These are phyloP conservation scores for Caerostris darwini DNA, from an alignment of 1,140 invertebrate species.

Conservation along the genomic window DNA sequence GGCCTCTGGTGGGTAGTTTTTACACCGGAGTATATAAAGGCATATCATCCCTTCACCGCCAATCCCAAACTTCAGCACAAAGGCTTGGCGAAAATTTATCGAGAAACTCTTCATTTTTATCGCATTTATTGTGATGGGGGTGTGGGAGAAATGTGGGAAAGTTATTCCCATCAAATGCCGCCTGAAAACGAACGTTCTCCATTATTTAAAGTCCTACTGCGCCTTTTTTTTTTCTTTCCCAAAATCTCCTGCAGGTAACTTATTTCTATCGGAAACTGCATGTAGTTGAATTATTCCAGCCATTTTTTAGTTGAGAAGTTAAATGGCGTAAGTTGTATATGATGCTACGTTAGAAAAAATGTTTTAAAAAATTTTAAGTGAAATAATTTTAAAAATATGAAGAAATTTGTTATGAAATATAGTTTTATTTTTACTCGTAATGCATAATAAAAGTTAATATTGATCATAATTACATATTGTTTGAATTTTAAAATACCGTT, in stretches of 20 bases:
- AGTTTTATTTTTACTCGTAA: too few relatives aligned
- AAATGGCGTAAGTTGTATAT: background rate
- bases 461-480: too few relatives aligned
- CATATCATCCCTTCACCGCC: slow-evolving; percentile 20
- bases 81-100: slow-evolving; percentile 54
- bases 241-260: slow-evolving; percentile 37
- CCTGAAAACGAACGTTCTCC: slow-evolving; percentile 56
- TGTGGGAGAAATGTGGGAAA: slow-evolving; percentile 32
- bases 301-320: background rate
- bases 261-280: slow-evolving; percentile 29
- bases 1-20: slow-evolving; percentile 17
- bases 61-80: slow-evolving; percentile 45
- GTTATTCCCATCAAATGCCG: slow-evolving; percentile 46
- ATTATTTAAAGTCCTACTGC: slow-evolving; percentile 59
- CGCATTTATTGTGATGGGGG: slow-evolving; percentile 57
- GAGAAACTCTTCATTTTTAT: slow-evolving; percentile 65
- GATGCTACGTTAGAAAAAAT: too few relatives aligned
- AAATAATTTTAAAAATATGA: too few relatives aligned
- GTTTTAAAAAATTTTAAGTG: too few relatives aligned
- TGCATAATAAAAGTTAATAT: too few relatives aligned
- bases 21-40: slow-evolving; percentile 18
- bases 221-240: background rate
- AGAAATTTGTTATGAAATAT: too few relatives aligned
- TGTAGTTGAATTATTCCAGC: background rate
- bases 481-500: too few relatives aligned